phyloP scores from a whole-genome alignment of 2,888 invertebrate genomes.

The Tholera decimalis region DNA sequence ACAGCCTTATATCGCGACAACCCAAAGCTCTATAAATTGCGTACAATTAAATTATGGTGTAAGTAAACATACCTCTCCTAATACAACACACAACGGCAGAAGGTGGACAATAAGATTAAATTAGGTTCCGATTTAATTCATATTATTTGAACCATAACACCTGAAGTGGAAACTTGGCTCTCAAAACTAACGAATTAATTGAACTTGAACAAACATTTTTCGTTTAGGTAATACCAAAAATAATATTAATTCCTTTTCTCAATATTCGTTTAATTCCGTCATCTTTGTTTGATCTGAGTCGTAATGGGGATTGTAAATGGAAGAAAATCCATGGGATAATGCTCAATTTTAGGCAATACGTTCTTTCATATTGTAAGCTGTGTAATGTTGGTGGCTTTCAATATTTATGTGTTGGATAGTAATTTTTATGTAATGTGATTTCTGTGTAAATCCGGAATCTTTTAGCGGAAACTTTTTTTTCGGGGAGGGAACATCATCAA shows the following conservation, averaged over 20 bases:
- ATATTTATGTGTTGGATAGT: slow-evolving; percentile 27
- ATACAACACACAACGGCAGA: not conserved
- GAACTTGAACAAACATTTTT: slow-evolving; percentile 62
- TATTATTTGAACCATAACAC: slow-evolving; percentile 33
- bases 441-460: slow-evolving; percentile 1
- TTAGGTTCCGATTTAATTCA: slow-evolving; percentile 31
- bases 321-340: slow-evolving; percentile 49
- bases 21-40: slow-evolving; percentile 3
- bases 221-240: slow-evolving; percentile 62
- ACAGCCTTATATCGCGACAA: not conserved
- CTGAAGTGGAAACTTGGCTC: slow-evolving; percentile 15
- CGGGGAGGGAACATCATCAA: too few relatives aligned
- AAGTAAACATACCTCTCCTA: not conserved
- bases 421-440: slow-evolving; percentile 26
- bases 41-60: slow-evolving; percentile 9
- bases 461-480: too few relatives aligned
- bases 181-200: slow-evolving; percentile 45
- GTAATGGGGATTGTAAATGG: slow-evolving; percentile 60
- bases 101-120: slow-evolving; percentile 22
- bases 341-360: slow-evolving; percentile 31
- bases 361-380: slow-evolving; percentile 41
- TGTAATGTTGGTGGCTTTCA: slow-evolving; percentile 38
- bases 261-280: slow-evolving; percentile 59
- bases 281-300: slow-evolving; percentile 62
- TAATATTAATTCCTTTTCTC: slow-evolving; percentile 61